Conservation (phyloP, 2,113 vertebrate genomes). For the Pollachius pollachius region DNA sequence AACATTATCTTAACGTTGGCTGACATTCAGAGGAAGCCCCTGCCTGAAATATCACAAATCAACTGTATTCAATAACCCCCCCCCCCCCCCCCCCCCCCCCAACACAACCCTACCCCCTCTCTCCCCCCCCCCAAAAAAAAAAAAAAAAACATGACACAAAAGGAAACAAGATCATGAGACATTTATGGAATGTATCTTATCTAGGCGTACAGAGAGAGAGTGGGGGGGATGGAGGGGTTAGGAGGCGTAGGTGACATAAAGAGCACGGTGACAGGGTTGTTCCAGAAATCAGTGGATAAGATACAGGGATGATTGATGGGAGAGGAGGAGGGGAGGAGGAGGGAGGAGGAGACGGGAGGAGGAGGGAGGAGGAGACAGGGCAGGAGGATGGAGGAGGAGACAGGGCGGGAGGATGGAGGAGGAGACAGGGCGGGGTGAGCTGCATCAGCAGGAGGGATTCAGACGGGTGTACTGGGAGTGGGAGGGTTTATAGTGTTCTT, state of each 20-base stretch:
- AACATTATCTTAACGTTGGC: conserved; percentile 39
- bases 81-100: too few species aligned
- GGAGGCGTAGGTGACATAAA: conserved; percentile 27
- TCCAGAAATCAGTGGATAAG: conserved; percentile 42
- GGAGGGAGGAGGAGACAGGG: not conserved
- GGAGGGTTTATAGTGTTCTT: not conserved
- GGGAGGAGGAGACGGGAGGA: conserved; percentile 1
- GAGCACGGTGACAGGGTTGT: conserved; percentile 47
- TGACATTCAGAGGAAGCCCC: conserved; percentile 32
- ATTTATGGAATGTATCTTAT: conserved; percentile 36
- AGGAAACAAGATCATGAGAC: conserved; percentile 44
- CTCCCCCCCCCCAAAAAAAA: conserved; percentile 21
- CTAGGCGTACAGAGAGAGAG: conserved; percentile 29
- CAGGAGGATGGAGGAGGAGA: not conserved
- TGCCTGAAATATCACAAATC: conserved; percentile 41
- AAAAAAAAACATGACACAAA: conserved; percentile 27
- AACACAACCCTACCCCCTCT: too few species aligned
- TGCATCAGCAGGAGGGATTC: not conserved
- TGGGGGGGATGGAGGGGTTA: conserved; percentile 6
- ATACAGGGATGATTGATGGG: conserved; percentile 45
- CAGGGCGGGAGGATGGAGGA: not conserved
- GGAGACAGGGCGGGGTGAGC: conserved; percentile 2
- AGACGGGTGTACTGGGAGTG: not conserved
- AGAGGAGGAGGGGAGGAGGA: conserved; percentile 12
- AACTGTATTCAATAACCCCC: conserved; percentile 24